Evolutionary conservation across 2,888 invertebrate species (phyloP).

Genomic region (Apamea epomidion): DNA sequence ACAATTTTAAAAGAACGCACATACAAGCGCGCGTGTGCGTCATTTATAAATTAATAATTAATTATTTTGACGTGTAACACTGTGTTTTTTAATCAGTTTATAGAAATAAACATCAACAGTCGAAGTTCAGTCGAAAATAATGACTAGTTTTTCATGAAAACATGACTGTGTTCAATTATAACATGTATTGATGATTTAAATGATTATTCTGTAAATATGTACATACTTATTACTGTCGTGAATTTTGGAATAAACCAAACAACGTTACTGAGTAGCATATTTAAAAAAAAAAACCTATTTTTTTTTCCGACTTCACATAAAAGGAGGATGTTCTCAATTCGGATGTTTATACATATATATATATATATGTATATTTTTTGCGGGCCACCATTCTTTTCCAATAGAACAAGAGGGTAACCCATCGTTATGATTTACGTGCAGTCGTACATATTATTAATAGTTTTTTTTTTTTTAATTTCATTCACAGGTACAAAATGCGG

Average conservation of each 20-base stretch:
- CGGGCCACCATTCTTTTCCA: not conserved
- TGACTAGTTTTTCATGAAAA: not conserved
- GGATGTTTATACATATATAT: too few species aligned
- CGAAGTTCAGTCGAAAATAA: not conserved
- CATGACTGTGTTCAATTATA: not conserved
- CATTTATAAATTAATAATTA: not conserved
- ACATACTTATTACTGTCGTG: not conserved
- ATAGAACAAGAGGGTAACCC: not conserved
- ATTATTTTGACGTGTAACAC: not conserved
- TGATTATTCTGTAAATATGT: not conserved
- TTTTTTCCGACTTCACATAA: too few species aligned
- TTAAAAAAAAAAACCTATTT: too few species aligned
- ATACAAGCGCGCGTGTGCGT: too few species aligned
- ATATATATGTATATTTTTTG: too few species aligned
- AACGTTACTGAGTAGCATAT: not conserved
- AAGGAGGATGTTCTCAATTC: too few species aligned
- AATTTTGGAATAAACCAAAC: not conserved
- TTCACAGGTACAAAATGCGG: conserved; percentile 66
- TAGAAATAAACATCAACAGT: not conserved
- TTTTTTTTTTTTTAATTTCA: conserved; percentile 25
- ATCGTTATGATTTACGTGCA: not conserved
- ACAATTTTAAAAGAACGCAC: not conserved
- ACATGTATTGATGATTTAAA: not conserved
- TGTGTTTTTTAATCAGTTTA: not conserved
- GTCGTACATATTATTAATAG: not conserved